These are phyloP conservation scores for Hybognathus amarus DNA, from an alignment of 2,797 vertebrate genomes.

Conservation along the genomic window DNA sequence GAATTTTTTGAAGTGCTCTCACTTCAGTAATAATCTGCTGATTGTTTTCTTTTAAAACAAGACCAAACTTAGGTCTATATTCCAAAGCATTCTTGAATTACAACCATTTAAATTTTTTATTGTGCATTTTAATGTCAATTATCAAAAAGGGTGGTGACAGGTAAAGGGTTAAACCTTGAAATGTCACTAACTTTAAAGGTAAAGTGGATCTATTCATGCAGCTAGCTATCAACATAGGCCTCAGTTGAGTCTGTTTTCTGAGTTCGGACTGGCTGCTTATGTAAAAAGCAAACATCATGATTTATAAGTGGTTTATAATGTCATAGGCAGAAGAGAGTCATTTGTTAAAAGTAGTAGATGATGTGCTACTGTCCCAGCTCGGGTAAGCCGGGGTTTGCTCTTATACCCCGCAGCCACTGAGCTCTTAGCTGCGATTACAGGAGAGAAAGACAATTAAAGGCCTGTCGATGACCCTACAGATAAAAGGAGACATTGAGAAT, in stretches of 20 bases:
- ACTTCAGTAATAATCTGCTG: too few species aligned
- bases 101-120: too few species aligned
- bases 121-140: too few species aligned
- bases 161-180: too few species aligned
- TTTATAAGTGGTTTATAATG: neutral
- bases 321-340: neutral
- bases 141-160: too few species aligned
- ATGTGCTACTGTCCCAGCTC: neutral
- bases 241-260: neutral
- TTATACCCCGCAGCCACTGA: constrained; percentile 20
- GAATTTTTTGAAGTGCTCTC: too few species aligned
- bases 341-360: constrained; percentile 16
- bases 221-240: neutral
- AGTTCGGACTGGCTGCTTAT: neutral
- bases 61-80: too few species aligned
- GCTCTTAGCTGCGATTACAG: constrained; percentile 30
- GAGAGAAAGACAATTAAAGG: constrained; percentile 7
- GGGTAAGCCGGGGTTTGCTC: constrained; percentile 36
- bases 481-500: neutral
- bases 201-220: neutral
- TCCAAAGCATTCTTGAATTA: too few species aligned
- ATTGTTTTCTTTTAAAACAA: too few species aligned
- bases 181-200: neutral
- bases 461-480: neutral
- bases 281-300: neutral